Evolutionary conservation across 2,113 vertebrate species (phyloP).

Genomic region (Taurulus bubalis): DNA sequence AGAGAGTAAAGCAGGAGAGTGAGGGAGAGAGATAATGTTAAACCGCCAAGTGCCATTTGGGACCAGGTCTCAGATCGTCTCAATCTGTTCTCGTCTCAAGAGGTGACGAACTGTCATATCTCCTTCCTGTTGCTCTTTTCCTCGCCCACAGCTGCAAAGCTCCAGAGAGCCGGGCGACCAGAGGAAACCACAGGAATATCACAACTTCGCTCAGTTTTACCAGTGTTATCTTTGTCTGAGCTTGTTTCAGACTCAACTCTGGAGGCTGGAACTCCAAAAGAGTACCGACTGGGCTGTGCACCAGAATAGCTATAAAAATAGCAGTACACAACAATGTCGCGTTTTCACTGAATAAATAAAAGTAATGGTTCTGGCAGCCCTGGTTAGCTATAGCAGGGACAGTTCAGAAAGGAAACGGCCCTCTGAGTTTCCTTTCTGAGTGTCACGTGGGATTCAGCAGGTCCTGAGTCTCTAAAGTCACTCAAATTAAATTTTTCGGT

Average conservation of each 20-base stretch:
- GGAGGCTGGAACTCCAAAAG: slow-evolving; percentile 40
- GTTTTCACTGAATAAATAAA: slow-evolving; percentile 49
- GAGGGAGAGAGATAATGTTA: slow-evolving; percentile 30
- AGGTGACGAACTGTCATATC: slow-evolving; percentile 72
- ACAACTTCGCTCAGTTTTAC: slow-evolving; percentile 54
- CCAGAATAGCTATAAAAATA: slow-evolving; percentile 57
- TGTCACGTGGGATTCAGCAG: neutral
- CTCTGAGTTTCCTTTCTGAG: too few species aligned
- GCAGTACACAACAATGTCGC: slow-evolving; percentile 35
- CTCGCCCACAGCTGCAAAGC: slow-evolving; percentile 62
- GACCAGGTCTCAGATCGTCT: slow-evolving; percentile 65
- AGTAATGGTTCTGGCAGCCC: slow-evolving; percentile 34
- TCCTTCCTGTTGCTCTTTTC: slow-evolving; percentile 54
- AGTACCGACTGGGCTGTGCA: slow-evolving; percentile 49
- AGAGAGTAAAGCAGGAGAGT: neutral
- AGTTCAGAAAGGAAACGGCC: neutral
- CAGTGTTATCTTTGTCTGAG: slow-evolving; percentile 48
- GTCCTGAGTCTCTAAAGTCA: neutral
- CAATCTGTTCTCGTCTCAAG: slow-evolving; percentile 63
- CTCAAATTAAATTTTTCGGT: too few species aligned
- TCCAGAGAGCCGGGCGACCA: slow-evolving; percentile 56
- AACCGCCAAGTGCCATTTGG: slow-evolving; percentile 63
- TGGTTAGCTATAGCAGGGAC: neutral
- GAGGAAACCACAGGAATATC: slow-evolving; percentile 66
- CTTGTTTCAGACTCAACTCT: slow-evolving; percentile 57